Evolutionary conservation across 2,797 vertebrate genomes (phyloP).

Genomic region (Galaxias olidus): DNA sequence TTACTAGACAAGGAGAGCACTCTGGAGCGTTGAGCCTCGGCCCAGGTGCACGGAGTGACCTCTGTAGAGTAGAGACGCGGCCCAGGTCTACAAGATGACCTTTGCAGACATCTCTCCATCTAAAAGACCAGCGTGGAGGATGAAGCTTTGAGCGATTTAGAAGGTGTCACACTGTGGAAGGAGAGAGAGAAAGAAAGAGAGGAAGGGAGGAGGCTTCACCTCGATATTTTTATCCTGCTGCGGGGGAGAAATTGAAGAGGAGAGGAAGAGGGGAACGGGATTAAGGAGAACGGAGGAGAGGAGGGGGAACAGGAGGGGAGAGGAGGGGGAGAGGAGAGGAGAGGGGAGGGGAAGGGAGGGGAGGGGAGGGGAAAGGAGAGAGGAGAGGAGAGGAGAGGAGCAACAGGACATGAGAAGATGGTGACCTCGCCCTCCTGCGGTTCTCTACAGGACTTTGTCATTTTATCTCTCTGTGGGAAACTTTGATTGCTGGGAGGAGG

Average conservation of each 20-base stretch:
- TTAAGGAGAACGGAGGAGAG: conserved; percentile 4
- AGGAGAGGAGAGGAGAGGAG: conserved; percentile 7
- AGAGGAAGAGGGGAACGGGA: conserved; percentile 29
- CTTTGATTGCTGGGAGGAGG: conserved; percentile 46
- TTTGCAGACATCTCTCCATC: conserved; percentile 74
- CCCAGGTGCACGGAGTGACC: conserved; percentile 75
- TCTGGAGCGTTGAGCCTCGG: conserved; percentile 54
- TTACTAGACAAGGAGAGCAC: conserved; percentile 61
- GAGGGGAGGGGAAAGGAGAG: background rate
- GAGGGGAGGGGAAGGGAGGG: conserved; percentile 25
- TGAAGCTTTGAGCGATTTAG: conserved; percentile 71
- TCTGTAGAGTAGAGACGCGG: conserved; percentile 58
- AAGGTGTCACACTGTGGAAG: conserved; percentile 50
- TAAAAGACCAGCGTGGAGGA: conserved; percentile 50
- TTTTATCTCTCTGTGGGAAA: conserved; percentile 57
- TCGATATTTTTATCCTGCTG: conserved; percentile 13
- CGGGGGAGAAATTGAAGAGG: background rate
- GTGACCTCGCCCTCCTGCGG: conserved; percentile 6
- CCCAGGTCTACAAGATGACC: conserved; percentile 75
- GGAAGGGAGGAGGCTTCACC: conserved; percentile 54
- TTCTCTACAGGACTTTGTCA: conserved; percentile 46
- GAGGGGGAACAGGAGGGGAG: background rate
- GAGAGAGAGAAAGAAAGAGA: conserved; percentile 20
- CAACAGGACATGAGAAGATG: background rate
- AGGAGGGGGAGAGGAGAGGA: background rate